Evolutionary conservation across 2,888 invertebrate species (phyloP), one percentile per base, ranked within the genome.

Genomic region (Nudaria mundana): DNA sequence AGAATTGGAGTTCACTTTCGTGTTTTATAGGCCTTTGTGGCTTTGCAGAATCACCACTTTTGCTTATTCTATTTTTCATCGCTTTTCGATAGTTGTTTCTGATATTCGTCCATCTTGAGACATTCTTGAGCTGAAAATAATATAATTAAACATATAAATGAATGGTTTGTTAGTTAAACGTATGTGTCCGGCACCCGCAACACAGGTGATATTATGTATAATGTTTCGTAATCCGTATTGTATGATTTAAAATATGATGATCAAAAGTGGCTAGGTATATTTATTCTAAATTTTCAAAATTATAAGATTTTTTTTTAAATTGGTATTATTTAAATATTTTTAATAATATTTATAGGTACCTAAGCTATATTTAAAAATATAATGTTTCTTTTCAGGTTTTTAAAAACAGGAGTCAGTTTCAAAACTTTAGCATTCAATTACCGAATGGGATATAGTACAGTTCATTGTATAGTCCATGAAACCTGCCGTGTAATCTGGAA

Each of bases 1-100:
- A 29, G 37, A 52, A 52, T 48, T 52, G 31, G 22, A 45, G 43
- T 48, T 52, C 5, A 5, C 8, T 20, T 20, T 20, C 20, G 8
- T 7, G 8, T 20, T 20, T 20, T 7, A 20, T 20, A 7, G 20
- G 20, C 8, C 20, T 5, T 8, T 5, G 5, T 8, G 5, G 5
- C 8, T 20, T 20, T 5, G 20, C 20, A 20, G 20, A 5, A 8
- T 20, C 20, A 2, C 20, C 20, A 8, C 20, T 20, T n/a, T n/a
- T n/a, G n/a, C n/a, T 7, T 8, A 20, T 8, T 8, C 20, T 20
- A 4, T 3, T 20, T 20, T 20, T 20, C 1, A 20, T 7, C 1
- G 20, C 20, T 20, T 20, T 20, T 5, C 20, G 5, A 20, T 5
- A 20, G 8, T 20, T 20, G 20, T 20, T 20, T 7, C 20, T 5